Conservation (phyloP, 2,888 invertebrate species). For the Andrena praecox region DNA sequence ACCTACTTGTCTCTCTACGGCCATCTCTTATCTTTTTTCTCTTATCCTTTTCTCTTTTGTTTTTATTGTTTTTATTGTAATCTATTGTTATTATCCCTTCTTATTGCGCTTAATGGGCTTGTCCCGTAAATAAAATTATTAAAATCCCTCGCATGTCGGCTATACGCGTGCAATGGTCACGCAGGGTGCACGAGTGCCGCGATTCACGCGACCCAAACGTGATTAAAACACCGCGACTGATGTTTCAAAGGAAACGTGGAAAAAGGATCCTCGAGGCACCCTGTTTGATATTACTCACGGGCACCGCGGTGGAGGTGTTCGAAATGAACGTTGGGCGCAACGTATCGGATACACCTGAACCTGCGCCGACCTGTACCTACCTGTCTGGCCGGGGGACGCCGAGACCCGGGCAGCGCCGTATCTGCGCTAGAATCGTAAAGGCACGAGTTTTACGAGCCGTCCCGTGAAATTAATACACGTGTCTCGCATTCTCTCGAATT, state of each 20-base stretch:
- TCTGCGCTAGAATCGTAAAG: slow-evolving; percentile 82
- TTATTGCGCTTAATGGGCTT: no score
- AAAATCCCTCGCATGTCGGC: no score
- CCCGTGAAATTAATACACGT: slow-evolving; percentile 83
- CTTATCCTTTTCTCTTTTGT: no score
- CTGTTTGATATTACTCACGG: slow-evolving; percentile 49
- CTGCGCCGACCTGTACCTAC: slow-evolving; percentile 67
- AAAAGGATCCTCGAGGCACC: slow-evolving; percentile 10
- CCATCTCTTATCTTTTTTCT: no score
- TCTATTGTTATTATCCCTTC: no score
- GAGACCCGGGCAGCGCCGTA: slow-evolving; percentile 67
- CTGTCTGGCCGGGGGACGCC: slow-evolving; percentile 57
- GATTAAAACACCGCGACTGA: not conserved
- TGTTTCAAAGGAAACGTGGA: not conserved
- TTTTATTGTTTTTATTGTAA: no score
- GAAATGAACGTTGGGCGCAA: slow-evolving; percentile 59
- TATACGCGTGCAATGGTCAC: no score
- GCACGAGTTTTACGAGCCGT: slow-evolving; percentile 82
- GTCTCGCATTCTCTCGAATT: slow-evolving; percentile 82
- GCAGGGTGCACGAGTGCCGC: not conserved
- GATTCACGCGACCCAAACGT: not conserved
- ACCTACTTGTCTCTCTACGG: no score
- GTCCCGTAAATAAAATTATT: no score
- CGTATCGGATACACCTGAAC: slow-evolving; percentile 52
- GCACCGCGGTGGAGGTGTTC: slow-evolving; percentile 53